Evolutionary conservation across 2,888 invertebrate genomes (phyloP).

Genomic region (Leucoptera coffeella): DNA sequence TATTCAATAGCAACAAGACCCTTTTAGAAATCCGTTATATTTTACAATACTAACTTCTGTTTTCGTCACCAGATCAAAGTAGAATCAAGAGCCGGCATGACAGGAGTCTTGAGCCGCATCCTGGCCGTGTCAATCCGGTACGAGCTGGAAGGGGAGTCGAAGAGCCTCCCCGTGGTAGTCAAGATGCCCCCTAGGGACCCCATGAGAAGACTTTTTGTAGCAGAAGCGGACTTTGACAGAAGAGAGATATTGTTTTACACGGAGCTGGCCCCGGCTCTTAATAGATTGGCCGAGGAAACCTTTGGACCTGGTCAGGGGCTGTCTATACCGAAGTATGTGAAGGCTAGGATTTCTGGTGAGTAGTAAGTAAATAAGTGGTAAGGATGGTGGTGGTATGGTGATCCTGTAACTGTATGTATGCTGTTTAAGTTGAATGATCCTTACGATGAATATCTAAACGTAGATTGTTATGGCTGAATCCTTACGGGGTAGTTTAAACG

Average conservation of each 20-base stretch:
- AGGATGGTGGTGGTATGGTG: neutral
- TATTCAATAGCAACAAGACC: too few species aligned
- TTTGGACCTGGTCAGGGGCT: constrained; percentile 29
- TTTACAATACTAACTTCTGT: too few species aligned
- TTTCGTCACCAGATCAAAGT: too few species aligned
- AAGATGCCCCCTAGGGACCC: constrained; percentile 75
- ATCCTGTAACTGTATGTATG: too few species aligned
- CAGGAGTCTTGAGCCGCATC: constrained; percentile 71
- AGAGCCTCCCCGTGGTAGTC: constrained; percentile 55
- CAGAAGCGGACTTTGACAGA: constrained; percentile 76
- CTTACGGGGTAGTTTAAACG: too few species aligned
- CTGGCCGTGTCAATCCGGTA: constrained; percentile 69
- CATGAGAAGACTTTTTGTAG: constrained; percentile 72
- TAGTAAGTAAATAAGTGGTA: too few species aligned
- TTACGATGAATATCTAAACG: too few species aligned
- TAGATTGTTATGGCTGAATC: too few species aligned
- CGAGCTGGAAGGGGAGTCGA: constrained; percentile 24
- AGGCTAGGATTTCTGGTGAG: constrained; percentile 58
- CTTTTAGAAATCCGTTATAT: too few species aligned
- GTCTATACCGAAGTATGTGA: constrained; percentile 58
- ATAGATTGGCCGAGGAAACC: constrained; percentile 59
- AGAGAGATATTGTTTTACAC: constrained; percentile 79
- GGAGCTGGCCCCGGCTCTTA: constrained; percentile 66
- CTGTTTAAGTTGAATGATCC: too few species aligned
- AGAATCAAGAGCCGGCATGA: constrained; percentile 55